Percentiles rank a stretch among this genome's conserved stretches.
Evolutionary conservation across 2,113 vertebrate genomes (phyloP).

Genomic region (Sorex araneus): DNA sequence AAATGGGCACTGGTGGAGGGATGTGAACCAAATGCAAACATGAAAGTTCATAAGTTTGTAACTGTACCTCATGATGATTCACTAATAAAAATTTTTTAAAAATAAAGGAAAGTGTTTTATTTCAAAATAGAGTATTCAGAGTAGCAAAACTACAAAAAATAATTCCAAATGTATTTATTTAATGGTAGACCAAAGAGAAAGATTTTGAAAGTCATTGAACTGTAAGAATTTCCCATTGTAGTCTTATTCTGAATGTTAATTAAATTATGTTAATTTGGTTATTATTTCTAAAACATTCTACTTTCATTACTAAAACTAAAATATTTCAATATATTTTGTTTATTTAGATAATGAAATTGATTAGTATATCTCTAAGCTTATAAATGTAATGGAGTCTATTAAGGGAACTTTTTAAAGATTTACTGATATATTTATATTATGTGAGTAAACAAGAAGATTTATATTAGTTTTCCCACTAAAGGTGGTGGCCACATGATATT

Average conservation of each 20-base stretch:
- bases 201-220: background rate
- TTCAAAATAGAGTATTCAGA: background rate
- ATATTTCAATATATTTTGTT: background rate
- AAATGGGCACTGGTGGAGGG: no score
- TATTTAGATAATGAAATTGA: background rate
- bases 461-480: background rate
- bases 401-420: no score
- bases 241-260: background rate
- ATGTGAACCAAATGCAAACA: no score
- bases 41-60: no score
- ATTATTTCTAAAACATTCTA: background rate
- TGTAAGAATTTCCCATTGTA: background rate
- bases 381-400: no score
- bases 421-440: no score
- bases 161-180: background rate
- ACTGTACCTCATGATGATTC: no score
- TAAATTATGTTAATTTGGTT: conserved; percentile 22
- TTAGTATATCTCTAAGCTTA: background rate
- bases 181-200: background rate
- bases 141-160: background rate
- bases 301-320: background rate
- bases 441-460: no score
- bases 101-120: background rate
- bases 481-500: background rate
- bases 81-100: no score